Evolutionary conservation across 2,113 vertebrate genomes (phyloP).

Genomic region (Apeltes quadracus): DNA sequence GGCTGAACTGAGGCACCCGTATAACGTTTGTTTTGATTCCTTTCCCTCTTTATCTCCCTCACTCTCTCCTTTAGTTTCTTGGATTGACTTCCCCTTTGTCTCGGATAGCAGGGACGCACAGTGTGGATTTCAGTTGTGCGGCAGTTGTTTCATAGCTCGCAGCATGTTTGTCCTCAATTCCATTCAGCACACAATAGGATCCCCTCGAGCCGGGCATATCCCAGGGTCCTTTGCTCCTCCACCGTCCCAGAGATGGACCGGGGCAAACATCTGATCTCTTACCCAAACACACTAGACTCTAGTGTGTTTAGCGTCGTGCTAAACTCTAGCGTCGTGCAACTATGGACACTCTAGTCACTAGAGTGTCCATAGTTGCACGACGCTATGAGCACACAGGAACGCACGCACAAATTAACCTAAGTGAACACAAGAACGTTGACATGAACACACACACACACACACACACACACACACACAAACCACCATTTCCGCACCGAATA

Average conservation of each 20-base stretch:
- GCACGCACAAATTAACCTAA: slow-evolving; percentile 6
- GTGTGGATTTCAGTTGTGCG: slow-evolving; percentile 78
- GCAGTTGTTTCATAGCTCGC: slow-evolving; percentile 77
- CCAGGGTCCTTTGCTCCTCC: slow-evolving; percentile 59
- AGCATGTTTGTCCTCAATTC: slow-evolving; percentile 76
- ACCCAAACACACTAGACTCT: slow-evolving; percentile 50
- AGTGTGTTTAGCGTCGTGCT: too few relatives aligned
- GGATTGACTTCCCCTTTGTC: slow-evolving; percentile 75
- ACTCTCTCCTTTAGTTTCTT: slow-evolving; percentile 58
- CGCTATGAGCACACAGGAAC: slow-evolving; percentile 14
- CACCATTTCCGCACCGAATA: slow-evolving; percentile 46
- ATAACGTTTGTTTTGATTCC: slow-evolving; percentile 72
- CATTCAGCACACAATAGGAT: slow-evolving; percentile 68
- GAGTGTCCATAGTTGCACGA: slow-evolving; percentile 31
- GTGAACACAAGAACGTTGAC: neutral
- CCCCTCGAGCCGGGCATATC: slow-evolving; percentile 68
- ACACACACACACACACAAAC: slow-evolving; percentile 24
- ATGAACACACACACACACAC: neutral
- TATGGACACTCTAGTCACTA: too few relatives aligned
- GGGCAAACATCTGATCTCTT: slow-evolving; percentile 70
- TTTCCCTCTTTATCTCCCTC: slow-evolving; percentile 29
- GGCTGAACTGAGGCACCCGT: slow-evolving; percentile 61
- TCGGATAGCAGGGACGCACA: slow-evolving; percentile 51
- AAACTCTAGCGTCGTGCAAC: too few relatives aligned
- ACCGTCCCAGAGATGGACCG: slow-evolving; percentile 61